Percentiles rank a stretch among this genome's conserved stretches.
Evolutionary conservation across 2,888 invertebrate species (phyloP).

Genomic region (Caenorhabditis macrosperma): DNA sequence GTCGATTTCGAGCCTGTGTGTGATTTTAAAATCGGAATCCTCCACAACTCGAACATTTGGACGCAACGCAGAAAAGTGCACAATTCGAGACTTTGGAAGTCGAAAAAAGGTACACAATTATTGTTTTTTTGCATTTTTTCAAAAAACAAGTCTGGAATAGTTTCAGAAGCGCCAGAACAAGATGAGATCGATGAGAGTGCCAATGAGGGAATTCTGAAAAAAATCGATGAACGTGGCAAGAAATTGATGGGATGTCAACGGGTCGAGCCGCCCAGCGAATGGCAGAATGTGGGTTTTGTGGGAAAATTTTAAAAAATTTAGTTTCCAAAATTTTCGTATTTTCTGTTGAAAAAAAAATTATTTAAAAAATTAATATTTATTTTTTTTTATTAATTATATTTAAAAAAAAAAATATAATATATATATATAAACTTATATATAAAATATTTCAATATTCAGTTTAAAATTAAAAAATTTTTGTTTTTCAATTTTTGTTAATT

Average conservation of each 20-base stretch:
- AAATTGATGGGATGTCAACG: conserved; percentile 23
- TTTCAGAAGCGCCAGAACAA: conserved; percentile 26
- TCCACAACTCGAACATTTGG: conserved; percentile 57
- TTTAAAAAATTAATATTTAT: no score
- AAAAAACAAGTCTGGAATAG: neutral
- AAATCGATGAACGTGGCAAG: conserved; percentile 60
- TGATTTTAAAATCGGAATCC: conserved; percentile 59
- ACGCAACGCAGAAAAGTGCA: conserved; percentile 46
- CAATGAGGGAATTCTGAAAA: conserved; percentile 38
- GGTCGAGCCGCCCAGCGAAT: conserved; percentile 37
- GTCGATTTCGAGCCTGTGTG: conserved; percentile 58
- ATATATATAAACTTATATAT: no score
- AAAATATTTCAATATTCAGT: no score
- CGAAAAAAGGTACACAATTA: conserved; percentile 32
- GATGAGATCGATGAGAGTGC: conserved; percentile 4
- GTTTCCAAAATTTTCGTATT: neutral
- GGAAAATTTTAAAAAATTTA: no score
- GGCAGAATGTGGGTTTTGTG: conserved; percentile 32
- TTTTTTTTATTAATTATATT: no score
- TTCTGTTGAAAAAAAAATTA: no score
- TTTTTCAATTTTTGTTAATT: no score
- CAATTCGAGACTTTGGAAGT: conserved; percentile 54
- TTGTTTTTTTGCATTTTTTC: neutral
- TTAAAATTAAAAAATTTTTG: no score
- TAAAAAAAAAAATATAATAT: no score